phyloP scores from a whole-genome alignment of 2,113 vertebrate species.

The Anoura caudifer region DNA sequence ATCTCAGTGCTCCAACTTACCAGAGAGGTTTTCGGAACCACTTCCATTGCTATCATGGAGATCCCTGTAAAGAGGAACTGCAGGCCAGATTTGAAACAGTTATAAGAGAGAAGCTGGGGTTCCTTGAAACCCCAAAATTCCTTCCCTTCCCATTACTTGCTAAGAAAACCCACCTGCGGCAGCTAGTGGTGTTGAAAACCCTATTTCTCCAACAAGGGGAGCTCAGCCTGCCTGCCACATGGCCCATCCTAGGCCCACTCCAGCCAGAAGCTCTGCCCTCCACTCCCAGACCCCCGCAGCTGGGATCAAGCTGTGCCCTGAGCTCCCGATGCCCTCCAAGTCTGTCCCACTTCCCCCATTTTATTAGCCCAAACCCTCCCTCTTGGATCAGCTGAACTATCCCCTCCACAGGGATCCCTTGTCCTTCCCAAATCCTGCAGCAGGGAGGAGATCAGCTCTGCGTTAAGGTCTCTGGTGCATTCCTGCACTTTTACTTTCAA shows the following conservation, averaged over 20 bases:
- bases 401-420: rapidly evolving
- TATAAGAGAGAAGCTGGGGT: neutral
- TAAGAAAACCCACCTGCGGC: neutral
- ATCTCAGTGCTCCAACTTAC: neutral
- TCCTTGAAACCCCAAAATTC: neutral
- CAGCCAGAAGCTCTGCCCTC: no score
- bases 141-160: neutral
- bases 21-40: neutral
- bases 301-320: neutral
- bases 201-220: rapidly evolving
- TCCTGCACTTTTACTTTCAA: neutral
- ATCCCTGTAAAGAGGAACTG: slow-evolving; percentile 51
- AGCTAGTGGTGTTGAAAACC: neutral
- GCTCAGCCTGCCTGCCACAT: rapidly evolving
- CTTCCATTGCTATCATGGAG: neutral
- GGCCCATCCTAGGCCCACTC: rapidly evolving
- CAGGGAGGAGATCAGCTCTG: neutral
- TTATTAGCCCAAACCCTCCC: neutral
- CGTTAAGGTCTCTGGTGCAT: neutral
- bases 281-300: neutral
- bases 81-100: neutral
- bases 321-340: rapidly evolving
- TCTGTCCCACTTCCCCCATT: neutral
- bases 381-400: neutral
- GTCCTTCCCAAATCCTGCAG: no score